A percentile compares a stretch with the other conserved stretches of the same genome.
Evolutionary conservation across 2,113 vertebrate genomes (phyloP).

Genomic region (Oncorhynchus masou): DNA sequence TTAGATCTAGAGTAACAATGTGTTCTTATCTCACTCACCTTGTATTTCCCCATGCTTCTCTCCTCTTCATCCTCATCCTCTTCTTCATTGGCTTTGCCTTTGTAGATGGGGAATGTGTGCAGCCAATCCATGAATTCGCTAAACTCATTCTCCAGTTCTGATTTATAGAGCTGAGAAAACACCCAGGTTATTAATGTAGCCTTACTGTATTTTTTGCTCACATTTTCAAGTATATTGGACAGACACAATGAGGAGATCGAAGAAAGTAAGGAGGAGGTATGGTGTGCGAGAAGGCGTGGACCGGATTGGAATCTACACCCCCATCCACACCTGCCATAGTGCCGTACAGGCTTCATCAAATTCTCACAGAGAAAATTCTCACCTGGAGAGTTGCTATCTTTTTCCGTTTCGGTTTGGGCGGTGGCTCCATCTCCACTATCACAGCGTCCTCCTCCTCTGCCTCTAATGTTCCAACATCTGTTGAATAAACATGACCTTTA

Average conservation of each 20-base stretch:
- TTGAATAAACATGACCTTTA: conserved; percentile 21
- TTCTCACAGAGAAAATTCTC: background rate
- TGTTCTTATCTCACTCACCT: conserved; percentile 71
- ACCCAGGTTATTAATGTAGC: background rate
- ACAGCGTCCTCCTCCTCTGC: conserved; percentile 60
- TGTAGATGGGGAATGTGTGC: conserved; percentile 81
- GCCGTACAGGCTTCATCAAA: too few relatives aligned
- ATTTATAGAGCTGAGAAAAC: conserved; percentile 78
- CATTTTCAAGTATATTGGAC: too few relatives aligned
- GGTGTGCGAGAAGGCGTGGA: too few relatives aligned
- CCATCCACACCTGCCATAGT: too few relatives aligned
- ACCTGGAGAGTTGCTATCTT: conserved; percentile 75
- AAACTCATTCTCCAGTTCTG: conserved; percentile 87
- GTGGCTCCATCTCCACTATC: conserved; percentile 61
- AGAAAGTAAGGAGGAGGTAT: too few relatives aligned
- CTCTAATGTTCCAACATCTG: conserved; percentile 68
- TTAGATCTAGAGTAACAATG: background rate
- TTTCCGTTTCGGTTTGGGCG: conserved; percentile 67
- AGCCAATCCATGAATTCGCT: conserved; percentile 92
- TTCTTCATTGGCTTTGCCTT: conserved; percentile 76
- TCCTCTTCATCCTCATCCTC: conserved; percentile 82
- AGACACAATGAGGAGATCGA: too few relatives aligned
- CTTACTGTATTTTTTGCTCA: background rate
- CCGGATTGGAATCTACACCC: too few relatives aligned
- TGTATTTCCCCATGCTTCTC: conserved; percentile 89